Conservation (phyloP, 2,797 vertebrate species). For the Myotis findleyi region DNA sequence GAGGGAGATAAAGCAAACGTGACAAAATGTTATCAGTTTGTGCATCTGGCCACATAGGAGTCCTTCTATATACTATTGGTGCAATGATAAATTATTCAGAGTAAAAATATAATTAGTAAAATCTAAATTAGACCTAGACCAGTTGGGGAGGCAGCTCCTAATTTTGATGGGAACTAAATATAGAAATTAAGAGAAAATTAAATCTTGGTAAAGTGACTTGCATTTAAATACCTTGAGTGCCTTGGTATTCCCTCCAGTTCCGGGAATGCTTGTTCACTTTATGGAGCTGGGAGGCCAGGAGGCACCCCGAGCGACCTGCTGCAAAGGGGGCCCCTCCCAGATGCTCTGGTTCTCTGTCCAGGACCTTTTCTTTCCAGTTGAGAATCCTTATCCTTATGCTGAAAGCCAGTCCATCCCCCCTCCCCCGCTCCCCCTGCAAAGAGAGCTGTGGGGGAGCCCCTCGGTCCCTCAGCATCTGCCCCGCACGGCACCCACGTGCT, state of each 20-base stretch:
- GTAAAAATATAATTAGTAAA: background rate
- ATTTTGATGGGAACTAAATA: background rate
- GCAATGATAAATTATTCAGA: background rate
- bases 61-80: background rate
- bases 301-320: rapidly evolving
- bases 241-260: background rate
- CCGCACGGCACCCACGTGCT: background rate
- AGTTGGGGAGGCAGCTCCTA: background rate
- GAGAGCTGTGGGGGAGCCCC: background rate
- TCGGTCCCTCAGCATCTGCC: background rate
- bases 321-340: background rate
- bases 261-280: background rate
- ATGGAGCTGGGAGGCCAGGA: background rate
- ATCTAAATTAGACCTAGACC: background rate
- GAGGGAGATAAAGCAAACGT: no score
- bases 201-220: background rate
- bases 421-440: no score
- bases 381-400: background rate
- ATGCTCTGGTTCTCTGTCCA: background rate
- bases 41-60: background rate
- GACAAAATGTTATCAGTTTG: background rate
- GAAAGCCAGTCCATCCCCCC: background rate
- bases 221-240: background rate
- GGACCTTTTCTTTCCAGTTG: background rate
- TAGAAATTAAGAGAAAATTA: background rate